These are phyloP conservation scores for Indri indri DNA, from an alignment of 2,113 vertebrate genomes.

Conservation along the genomic window DNA sequence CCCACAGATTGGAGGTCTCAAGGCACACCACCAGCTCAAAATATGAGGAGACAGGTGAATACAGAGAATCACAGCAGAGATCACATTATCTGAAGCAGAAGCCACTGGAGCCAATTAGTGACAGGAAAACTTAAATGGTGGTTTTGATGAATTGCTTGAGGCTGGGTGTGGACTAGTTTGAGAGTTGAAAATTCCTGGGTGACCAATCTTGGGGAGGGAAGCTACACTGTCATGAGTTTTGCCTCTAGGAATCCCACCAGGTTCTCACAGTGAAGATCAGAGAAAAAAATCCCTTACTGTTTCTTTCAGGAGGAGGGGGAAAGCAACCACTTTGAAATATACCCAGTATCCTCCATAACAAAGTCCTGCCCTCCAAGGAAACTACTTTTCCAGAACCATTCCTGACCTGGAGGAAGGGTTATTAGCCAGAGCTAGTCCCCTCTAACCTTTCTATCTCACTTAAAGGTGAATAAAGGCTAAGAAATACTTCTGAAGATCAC, in stretches of 20 bases:
- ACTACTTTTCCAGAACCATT: neutral
- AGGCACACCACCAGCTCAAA: neutral
- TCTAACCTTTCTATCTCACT: neutral
- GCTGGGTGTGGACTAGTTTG: neutral
- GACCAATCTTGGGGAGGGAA: neutral
- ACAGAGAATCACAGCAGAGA: neutral
- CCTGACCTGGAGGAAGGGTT: neutral
- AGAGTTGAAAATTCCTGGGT: neutral
- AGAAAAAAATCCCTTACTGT: neutral
- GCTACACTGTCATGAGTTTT: neutral
- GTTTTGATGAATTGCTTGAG: constrained; percentile 20
- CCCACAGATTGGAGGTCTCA: neutral
- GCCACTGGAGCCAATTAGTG: neutral
- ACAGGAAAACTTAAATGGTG: neutral
- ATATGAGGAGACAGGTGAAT: neutral
- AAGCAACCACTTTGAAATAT: neutral
- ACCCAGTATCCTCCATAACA: neutral
- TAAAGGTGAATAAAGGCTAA: neutral
- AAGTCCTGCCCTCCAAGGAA: neutral
- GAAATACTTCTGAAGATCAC: neutral
- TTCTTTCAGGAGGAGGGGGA: neutral
- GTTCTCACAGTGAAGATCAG: neutral
- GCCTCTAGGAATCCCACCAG: neutral
- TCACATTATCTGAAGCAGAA: neutral
- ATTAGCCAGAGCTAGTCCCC: neutral